Evolutionary conservation across 37 sponge, comb jelly and placozoan genomes (phyloP), one percentile per base, ranked within the genome.

Genomic region (Lycopodina hypogea): DNA sequence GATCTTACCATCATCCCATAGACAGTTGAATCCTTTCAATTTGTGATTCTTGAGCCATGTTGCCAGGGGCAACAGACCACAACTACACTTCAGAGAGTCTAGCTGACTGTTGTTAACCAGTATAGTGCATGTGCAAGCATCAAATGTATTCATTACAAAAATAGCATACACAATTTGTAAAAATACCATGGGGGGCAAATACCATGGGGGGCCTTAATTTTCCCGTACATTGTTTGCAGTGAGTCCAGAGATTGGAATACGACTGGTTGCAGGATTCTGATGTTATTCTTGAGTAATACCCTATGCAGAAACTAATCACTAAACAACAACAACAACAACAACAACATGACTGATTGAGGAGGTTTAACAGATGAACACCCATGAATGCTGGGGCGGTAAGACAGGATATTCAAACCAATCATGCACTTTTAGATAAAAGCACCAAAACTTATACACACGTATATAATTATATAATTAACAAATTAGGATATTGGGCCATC

Each of bases 201-300:
- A n/a, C n/a, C n/a, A n/a, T n/a, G n/a, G n/a, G n/a, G n/a, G n/a
- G n/a, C n/a, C n/a, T 35, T 42, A 70, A 45, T 38, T 6, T 24
- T 70, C 14, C 22, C 75, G 7, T 52, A 75, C 75, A 75, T 38
- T 58, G 52, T 75, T 35, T 58, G 58, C 53, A 75, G 60, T 37
- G 75, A 75, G 75, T 57, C 28, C 19, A 75, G 75, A 18, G 37
- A 35, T 19, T 37, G 57, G 14, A 75, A 56, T n/a, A 75, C 75
- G 1, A 17, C 38, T 18, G 38, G 75, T 38, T 53, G 50, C 4
- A 75, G 28, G 34, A 36, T 28, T 1, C 55, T 75, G 58, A 75
- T 1, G 4, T 58, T 33, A 56, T 75, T 75, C 39, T 36, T 56
- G 32, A 58, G 35, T 2, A 75, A n/a, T 22, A 36, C 75, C 36